Evolutionary conservation across 1,140 invertebrate species (phyloP), one percentile per base, ranked within the genome.

Genomic region (Apis mellifera): DNA sequence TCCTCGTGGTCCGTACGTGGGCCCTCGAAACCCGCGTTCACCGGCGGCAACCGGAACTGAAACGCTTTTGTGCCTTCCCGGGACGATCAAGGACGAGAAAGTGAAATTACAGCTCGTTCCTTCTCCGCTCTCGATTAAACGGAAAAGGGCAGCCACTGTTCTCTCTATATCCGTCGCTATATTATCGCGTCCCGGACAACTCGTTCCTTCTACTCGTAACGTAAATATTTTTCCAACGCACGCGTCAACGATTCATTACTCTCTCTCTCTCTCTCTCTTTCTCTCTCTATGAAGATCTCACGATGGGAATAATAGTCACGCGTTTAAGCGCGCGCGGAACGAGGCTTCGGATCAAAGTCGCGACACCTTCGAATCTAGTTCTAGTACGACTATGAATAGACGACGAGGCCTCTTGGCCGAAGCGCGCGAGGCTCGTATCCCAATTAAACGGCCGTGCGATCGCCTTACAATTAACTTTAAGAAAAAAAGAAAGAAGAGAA

Each of bases 341-440:
- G 87, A 86, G 89, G 86, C 90, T 91, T 88, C 77, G 86, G 87
- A 92, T 91, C 89, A 92, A 90, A 92, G 84, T 90, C 89, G 87
- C 78, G 64, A 85, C 84, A 87, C 77, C 81, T 86, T 90, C 84
- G 86, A 92, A 92, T 92, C 88, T 90, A 91, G 91, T 92, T 92
- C 91, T 92, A 90, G 90, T 91, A 90, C 90, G 86, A 87, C 90
- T 92, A 93, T 92, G 90, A 93, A 93, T 93, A 93, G 91, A 89
- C 84, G 87, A 91, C 89, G 89, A 89, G 89, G 81, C 90, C 86
- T 89, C 83, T 90, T 90, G 88, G 86, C 89, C 90, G 87, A 90
- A 86, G 81, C 84, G 82, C 73, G 80, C 84, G 86, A 84, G 60
- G 73, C 81, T 79, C 83, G 85, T 86, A 90, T 89, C 82, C 81